phyloP scores from a whole-genome alignment of 1,140 invertebrate species.

The Scylla paramamosain region DNA sequence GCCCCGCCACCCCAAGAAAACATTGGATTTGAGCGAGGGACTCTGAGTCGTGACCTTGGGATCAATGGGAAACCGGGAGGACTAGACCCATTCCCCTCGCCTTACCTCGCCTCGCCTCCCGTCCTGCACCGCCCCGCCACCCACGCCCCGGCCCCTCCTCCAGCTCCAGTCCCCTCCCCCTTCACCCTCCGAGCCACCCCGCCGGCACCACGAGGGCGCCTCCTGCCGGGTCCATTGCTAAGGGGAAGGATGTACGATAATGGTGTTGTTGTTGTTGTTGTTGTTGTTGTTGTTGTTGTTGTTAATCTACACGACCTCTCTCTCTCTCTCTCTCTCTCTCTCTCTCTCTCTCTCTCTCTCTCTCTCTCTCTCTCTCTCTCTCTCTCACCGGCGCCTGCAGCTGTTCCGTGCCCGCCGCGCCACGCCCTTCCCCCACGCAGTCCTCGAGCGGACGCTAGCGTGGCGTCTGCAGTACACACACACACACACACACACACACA shows the following conservation, averaged over 20 bases:
- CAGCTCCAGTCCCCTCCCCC: not conserved
- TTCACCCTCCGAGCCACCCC: not conserved
- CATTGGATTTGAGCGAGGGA: too few species aligned
- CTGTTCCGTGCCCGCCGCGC: not conserved
- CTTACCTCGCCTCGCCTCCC: not conserved
- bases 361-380: conserved; percentile 20
- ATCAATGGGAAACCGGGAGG: too few species aligned
- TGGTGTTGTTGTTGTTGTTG: too few species aligned
- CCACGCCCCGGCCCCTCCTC: not conserved
- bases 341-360: conserved; percentile 9
- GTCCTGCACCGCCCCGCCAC: not conserved
- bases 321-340: too few species aligned
- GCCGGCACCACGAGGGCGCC: not conserved
- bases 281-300: too few species aligned
- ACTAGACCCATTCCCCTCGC: not conserved
- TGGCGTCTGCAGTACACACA: conserved; percentile 25
- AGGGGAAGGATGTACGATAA: not conserved
- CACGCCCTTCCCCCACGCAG: not conserved
- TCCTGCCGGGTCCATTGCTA: not conserved
- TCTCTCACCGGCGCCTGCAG: not conserved
- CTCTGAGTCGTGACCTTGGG: too few species aligned
- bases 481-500: conserved; percentile 52
- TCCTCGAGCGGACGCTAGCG: not conserved
- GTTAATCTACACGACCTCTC: too few species aligned
- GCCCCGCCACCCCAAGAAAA: not conserved